phyloP scores from a whole-genome alignment of 2,113 vertebrate genomes.

The Laterallus jamaicensis region DNA sequence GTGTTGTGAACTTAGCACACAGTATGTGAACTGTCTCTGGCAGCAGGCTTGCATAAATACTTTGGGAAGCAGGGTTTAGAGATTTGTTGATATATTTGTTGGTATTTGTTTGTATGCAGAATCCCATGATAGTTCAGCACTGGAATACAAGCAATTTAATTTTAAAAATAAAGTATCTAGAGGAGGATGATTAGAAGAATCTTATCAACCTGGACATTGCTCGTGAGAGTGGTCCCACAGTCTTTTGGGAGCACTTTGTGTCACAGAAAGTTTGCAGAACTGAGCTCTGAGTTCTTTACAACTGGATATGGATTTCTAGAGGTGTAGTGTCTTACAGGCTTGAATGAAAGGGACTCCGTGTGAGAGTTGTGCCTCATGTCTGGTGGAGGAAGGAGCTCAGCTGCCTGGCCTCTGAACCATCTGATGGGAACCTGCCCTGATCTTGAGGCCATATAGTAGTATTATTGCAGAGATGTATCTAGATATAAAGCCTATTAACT shows the following conservation, averaged over 20 bases:
- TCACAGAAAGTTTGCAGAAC: not conserved
- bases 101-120: not conserved
- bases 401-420: not conserved
- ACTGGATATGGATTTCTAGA: not conserved
- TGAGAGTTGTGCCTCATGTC: not conserved
- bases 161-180: not conserved
- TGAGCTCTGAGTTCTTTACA: not conserved
- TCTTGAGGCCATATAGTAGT: not conserved
- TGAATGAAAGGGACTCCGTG: not conserved
- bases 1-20: not conserved
- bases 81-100: conserved; percentile 11
- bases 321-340: not conserved
- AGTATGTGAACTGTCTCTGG: not conserved
- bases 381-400: not conserved
- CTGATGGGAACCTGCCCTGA: not conserved
- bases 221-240: not conserved
- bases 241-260: not conserved
- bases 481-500: conserved; percentile 5
- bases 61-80: conserved; percentile 27
- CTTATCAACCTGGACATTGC: not conserved
- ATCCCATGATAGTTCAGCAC: not conserved
- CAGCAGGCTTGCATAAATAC: not conserved
- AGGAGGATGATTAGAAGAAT: not conserved
- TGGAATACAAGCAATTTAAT: not conserved
- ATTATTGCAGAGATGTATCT: not conserved